Evolutionary conservation across 2,888 invertebrate genomes (phyloP).

Genomic region (Venusia cambrica): DNA sequence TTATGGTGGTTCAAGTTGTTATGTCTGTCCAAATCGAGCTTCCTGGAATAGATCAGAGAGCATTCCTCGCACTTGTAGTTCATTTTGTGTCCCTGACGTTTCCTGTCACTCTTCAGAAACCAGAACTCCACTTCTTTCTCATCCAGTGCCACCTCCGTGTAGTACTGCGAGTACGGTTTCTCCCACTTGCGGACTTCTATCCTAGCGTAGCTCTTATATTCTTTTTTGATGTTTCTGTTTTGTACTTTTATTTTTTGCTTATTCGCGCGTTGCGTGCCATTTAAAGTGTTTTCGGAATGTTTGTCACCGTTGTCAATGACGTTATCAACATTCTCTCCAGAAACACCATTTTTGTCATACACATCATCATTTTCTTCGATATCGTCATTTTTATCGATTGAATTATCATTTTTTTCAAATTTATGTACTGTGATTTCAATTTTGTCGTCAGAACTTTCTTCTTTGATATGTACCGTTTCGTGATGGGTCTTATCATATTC

Average conservation of each 20-base stretch:
- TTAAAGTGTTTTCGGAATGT: no score
- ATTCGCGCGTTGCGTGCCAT: neutral
- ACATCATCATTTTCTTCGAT: neutral
- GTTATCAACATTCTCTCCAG: no score
- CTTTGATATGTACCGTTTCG: no score
- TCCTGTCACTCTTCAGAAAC: conserved; percentile 29
- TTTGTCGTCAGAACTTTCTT: neutral
- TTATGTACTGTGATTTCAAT: neutral
- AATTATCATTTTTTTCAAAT: neutral
- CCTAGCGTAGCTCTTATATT: conserved; percentile 17
- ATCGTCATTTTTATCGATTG: neutral
- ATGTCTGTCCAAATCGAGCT: conserved; percentile 30
- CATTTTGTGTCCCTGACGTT: conserved; percentile 14
- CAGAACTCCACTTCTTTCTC: conserved; percentile 25
- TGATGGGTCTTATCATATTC: conserved; percentile 1
- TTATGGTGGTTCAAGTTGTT: conserved; percentile 29
- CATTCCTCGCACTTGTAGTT: conserved; percentile 16
- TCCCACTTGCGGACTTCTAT: conserved; percentile 5
- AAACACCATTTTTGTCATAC: neutral
- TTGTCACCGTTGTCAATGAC: no score
- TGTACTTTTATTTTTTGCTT: conserved; percentile 4
- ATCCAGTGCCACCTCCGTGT: conserved; percentile 12
- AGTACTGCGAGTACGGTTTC: conserved; percentile 16
- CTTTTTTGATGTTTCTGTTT: conserved; percentile 11
- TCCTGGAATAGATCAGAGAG: conserved; percentile 18